Evolutionary conservation across 1,140 invertebrate genomes (phyloP), one percentile per base, ranked within the genome.

Genomic region (Metopolophium dirhodum): DNA sequence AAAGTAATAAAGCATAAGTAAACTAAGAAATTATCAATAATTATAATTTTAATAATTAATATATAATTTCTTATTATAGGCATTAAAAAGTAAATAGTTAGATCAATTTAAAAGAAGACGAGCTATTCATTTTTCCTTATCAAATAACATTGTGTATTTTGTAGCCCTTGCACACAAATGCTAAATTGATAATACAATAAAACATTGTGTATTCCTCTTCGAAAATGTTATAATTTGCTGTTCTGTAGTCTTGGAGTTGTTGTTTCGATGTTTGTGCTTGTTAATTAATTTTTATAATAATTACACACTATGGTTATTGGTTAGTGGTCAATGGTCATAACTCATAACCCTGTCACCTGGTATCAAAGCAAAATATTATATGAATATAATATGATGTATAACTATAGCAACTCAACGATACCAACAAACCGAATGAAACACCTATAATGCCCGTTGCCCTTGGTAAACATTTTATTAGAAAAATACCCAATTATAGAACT

Each of bases 371-470:
- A n/a, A 77, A 47, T 91, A 23, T 26, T 89, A 6, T 89, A 89
- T 11, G 22, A 35, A 2, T 87, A 87, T 23, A 89, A 87, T 23
- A 89, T 61, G 20, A 30, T 35, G 30, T 92, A 77, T 92, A 83
- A 92, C 90, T 92, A 92, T 92, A 92, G 90, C 49, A 77, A 92
- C 68, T 92, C 23, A 4, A 51, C 47, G 14, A 51, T 37, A 90
- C 41, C 89, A 90, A 92, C 90, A 92, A 92, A 92, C n/a, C 90
- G n/a, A 68, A 90, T 68, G 61, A 7, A 90, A 90, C 54, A 61
- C 37, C 14, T n/a, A 90, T 90, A 57, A 18, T 26, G 37, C 35
- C 9, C 26, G 14, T 57, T 90, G 35, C 22, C 88, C 88, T 41
- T 57, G n/a, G 20, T 90, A 41, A 30, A 89, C n/a, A 57, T 89